Base-by-base conservation (phyloP, 2,888 invertebrate genomes). In the Drepana falcataria region DNA sequence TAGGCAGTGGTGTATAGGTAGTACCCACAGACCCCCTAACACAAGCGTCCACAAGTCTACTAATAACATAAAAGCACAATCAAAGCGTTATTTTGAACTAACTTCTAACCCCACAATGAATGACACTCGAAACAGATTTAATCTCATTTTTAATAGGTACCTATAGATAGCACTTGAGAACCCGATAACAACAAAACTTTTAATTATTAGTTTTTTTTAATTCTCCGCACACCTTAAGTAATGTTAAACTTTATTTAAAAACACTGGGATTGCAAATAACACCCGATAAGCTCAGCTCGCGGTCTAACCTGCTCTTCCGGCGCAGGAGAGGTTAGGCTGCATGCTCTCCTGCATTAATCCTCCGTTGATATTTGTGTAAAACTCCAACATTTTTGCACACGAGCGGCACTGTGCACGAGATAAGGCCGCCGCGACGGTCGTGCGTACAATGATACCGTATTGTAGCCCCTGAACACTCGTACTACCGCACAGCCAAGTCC, bases 371-470 rank as follows among this genome's bases (percentile, higher is more conserved):
- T 93, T 93, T 56, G 94, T 93, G 79, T 94, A 94, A 83, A 94
- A 94, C 81, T 94, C 94, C 88, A 94, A 92, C 94, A 94, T 94
- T 76, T 85, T 92, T 70, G 77, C 76, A 61, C 55, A 77, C 73
- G 65, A 64, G 59, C 62, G 73, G 73, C 71, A 62, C 67, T 68
- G 71, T 67, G 60, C 53, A 66, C 66, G 69, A 66, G 72, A 76
- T 66, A 67, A 69, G 74, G 60, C 55, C 71, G 56, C 63, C 61
- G 64, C 80, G 79, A 66, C 71, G 67, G 72, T 62, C 76, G 60
- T 66, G 59, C 68, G 66, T 68, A 79, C 79, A 85, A 75, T 89
- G 84, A 69, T 69, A 70, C 57, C 21, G 21, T 21, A 21, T 21
- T 59, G 62, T 57, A 58, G 63, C 57, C 60, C 65, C 61, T 66